Conservation (phyloP, 2,113 vertebrate species). For the Trematocara nigrifrons region DNA sequence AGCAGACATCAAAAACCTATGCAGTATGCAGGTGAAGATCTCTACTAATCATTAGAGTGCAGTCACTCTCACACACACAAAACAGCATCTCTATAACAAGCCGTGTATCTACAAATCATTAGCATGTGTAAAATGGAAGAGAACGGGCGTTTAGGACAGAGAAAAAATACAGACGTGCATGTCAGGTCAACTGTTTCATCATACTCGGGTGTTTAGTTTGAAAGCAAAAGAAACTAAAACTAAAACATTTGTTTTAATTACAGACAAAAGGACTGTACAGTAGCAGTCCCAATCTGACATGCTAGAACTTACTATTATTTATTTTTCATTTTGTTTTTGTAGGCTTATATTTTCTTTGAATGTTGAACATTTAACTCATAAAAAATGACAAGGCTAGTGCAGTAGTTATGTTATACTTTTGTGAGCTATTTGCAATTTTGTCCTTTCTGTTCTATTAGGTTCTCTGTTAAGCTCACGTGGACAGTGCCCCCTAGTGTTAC, state of each 20-base stretch:
- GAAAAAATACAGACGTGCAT: neutral
- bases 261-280: neutral
- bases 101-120: neutral
- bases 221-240: neutral
- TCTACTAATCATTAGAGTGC: neutral
- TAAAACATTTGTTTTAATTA: neutral
- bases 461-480: neutral
- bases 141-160: neutral
- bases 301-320: neutral
- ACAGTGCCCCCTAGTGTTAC: neutral
- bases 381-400: neutral
- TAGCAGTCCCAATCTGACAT: neutral
- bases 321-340: neutral
- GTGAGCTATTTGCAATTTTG: neutral
- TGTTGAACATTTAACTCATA: neutral
- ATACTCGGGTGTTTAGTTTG: neutral
- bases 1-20: neutral
- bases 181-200: neutral
- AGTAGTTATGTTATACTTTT: neutral
- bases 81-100: neutral
- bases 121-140: neutral
- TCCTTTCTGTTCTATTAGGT: neutral
- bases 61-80: neutral
- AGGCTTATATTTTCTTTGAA: neutral
- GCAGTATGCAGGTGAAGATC: slow-evolving; percentile 14